Base-by-base conservation (phyloP, 2,113 vertebrate genomes). In the Anhinga anhinga region DNA sequence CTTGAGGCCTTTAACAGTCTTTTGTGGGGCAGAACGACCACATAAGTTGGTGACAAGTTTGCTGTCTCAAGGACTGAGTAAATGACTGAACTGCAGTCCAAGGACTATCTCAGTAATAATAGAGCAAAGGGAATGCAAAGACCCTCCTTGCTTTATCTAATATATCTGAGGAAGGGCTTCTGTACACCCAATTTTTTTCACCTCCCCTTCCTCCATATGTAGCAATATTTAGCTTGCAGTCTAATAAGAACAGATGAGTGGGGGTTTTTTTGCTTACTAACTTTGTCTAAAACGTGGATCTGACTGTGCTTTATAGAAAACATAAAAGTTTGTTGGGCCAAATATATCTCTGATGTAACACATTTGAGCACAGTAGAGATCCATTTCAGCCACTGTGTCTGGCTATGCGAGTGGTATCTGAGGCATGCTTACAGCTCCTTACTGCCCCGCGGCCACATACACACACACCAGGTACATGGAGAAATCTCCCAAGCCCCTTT, bases 1-100 rank as follows among this genome's bases (percentile, higher is more conserved):
- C 82, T 93, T 88, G 95, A 95, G 84, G 72, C 38, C 58, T 96
- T 83, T 82, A 77, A 76, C 25, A 82, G 66, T 55, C 86, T 91
- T 88, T 66, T 76, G 40, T 85, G 74, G 73, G 74, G 66, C 66
- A 91, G 82, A 95, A 93, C 0, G 8, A 66, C 66, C 53, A 62
- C 18, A 70, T 58, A 69, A 93, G 66, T 58, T 79, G 20, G 55
- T 90, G 86, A 94, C 49, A 82, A 95, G 70, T 93, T 90, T 94
- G 91, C 2, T 1, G 50, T 91, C 50, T 91, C 95, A 95, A 95
- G 91, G 82, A 82, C 84, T 55, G 42, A 76, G 26, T 66, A 89
- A 97, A 93, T 66, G 78, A 85, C 77, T 84, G 84, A 91, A 66
- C 70, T 44, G 36, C 36, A 82, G 78, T 13, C 66, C 83, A 96